Base-by-base conservation (phyloP, 2,888 invertebrate genomes). In the Tetramorium bicarinatum region DNA sequence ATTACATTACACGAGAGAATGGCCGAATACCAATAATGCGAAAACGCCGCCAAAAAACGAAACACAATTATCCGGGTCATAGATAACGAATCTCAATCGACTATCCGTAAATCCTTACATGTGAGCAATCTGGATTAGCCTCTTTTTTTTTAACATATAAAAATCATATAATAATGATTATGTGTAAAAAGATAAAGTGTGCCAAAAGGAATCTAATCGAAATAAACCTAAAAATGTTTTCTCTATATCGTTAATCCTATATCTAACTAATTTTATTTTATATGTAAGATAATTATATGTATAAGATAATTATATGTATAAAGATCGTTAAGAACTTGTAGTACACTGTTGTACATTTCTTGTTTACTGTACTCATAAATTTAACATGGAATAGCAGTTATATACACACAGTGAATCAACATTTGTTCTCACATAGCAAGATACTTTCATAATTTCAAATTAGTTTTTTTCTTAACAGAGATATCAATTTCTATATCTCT, bases 1-100 rank as follows among this genome's bases (percentile, higher is more conserved):
- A 69, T 79, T 79, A 59, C 59, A 71, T 79, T 69, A 59, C 77
- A 54, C 52, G 67, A 21, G 77, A 77, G 29, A 67, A 29, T 34
- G 59, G 47, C 21, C 71, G 79, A 79, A 71, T 59, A 79, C 59
- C 79, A 79, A 79, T 79, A 79, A 79, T 44, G 38, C 59, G 21
- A 79, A 71, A 79, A 79, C 47, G 34, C 41, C 34, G 56, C 77
- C 29, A 61, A 79, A 79, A 79, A 59, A 59, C 47, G 59, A 13
- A 8, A 21, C 59, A 21, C 79, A 47, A 79, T 79, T 79, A 79
- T 79, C 34, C 44, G 9, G 44, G 44, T 59, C 41, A n/a, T 77
- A 66, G 66, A 66, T 77, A 77, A 77, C 76, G 25, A 54, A 66
- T 66, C 66, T 54, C 56, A 15, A 69, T 56, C 69, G 69, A 54